Evolutionary conservation across 2,888 invertebrate genomes (phyloP).

Genomic region (Drosophila picticornis): DNA sequence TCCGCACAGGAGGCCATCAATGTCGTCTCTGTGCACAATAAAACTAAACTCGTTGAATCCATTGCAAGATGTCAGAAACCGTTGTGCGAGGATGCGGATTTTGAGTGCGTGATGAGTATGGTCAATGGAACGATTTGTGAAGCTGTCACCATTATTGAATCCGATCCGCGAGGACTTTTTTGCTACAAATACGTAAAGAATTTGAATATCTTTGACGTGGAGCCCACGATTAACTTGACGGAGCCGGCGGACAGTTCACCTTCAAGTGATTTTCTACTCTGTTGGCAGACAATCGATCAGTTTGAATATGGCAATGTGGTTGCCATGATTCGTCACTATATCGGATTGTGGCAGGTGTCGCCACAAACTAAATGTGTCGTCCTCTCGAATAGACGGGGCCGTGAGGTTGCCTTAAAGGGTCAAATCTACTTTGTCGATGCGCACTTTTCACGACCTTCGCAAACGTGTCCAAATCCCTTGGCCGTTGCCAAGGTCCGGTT

Average conservation of each 20-base stretch:
- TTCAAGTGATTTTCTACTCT: constrained; percentile 22
- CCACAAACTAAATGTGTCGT: constrained; percentile 79
- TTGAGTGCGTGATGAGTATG: constrained; percentile 55
- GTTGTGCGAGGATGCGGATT: constrained; percentile 54
- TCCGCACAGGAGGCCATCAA: background rate
- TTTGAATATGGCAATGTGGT: constrained; percentile 66
- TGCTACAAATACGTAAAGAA: constrained; percentile 64
- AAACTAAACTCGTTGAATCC: background rate
- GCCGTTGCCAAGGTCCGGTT: constrained; percentile 83
- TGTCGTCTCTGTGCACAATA: background rate
- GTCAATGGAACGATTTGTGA: constrained; percentile 56
- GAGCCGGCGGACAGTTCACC: background rate
- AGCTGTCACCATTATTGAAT: constrained; percentile 61
- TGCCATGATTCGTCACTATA: constrained; percentile 69
- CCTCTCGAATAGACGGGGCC: constrained; percentile 49
- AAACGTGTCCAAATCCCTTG: constrained; percentile 81
- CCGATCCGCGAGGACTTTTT: constrained; percentile 66
- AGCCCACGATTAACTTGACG: background rate
- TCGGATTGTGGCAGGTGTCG: constrained; percentile 76
- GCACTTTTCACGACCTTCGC: constrained; percentile 81
- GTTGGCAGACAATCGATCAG: constrained; percentile 58
- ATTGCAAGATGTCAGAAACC: constrained; percentile 48
- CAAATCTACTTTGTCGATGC: constrained; percentile 75
- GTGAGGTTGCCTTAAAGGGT: constrained; percentile 62
- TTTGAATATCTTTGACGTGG: background rate